Evolutionary conservation across 1,140 invertebrate species (phyloP), one percentile per base, ranked within the genome.

Genomic region (Trichoplusia ni): DNA sequence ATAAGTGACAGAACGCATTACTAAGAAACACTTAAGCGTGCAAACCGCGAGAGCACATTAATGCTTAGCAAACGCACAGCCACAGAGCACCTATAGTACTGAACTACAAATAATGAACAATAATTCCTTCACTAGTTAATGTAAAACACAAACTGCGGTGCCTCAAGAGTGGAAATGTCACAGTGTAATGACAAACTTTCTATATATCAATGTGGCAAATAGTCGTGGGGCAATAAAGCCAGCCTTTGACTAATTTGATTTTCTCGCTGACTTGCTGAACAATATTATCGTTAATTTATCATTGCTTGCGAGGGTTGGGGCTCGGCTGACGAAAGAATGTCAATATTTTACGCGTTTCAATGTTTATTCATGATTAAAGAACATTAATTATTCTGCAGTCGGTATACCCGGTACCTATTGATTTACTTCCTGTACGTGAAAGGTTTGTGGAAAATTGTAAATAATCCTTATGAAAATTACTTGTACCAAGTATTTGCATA

Each of bases 211-310:
- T 49, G 59, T 59, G 31, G 66, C 51, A 27, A 58, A 65, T 44
- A 54, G 13, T 56, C 58, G 51, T 73, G 60, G 64, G 69, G 70
- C 60, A 72, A 72, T 74, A 77, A 77, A 56, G 59, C 53, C 38
- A 60, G 44, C 47, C 78, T 79, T 81, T 77, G 64, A 73, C 71
- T 81, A 81, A 86, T 86, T 84, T 78, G 77, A 82, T 84, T 78
- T 77, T 67, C 67, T 14, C 62, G 62, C 61, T 19, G 71, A 71
- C 63, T 65, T 61, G 67, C 62, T 59, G 68, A 60, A 66, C 72
- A 84, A 84, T 86, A 86, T 73, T 81, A 83, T 77, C 76, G 81
- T 81, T 84, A 86, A 86, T 86, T 86, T 82, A 86, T 86, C 84
- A 86, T 80, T 81, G 72, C 71, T 71, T 35, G 44, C 3, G 67